A percentile compares a stretch with the other conserved stretches of the same genome.
Evolutionary conservation across 2,797 vertebrate genomes (phyloP).

Genomic region (Rhabdophis nuchalis): DNA sequence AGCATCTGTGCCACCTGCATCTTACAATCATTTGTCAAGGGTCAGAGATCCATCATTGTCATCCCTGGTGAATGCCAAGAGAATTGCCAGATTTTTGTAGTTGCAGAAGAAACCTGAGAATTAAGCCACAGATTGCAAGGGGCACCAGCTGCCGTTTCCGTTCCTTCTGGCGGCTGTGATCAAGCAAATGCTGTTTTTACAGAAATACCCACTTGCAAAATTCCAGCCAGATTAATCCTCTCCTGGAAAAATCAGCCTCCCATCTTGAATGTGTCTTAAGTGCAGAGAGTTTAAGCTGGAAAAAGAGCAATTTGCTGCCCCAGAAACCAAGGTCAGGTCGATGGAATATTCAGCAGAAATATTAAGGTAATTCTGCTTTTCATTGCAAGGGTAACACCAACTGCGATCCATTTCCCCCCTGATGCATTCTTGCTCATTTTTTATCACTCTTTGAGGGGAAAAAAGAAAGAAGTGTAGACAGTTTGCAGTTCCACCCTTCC

Average conservation of each 20-base stretch:
- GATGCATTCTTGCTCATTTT: neutral
- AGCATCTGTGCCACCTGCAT: no score
- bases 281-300: neutral
- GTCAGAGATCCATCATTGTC: neutral
- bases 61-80: neutral
- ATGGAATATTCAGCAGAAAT: neutral
- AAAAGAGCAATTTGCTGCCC: neutral
- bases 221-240: neutral
- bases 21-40: no score
- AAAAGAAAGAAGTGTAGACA: conserved; percentile 20
- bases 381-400: neutral
- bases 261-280: neutral
- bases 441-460: conserved; percentile 27
- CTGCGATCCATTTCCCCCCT: neutral
- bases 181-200: neutral
- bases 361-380: neutral
- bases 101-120: neutral
- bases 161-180: neutral
- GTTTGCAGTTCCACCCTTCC: conserved; percentile 25
- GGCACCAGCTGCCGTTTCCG: neutral
- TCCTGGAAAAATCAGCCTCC: no score
- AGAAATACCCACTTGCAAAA: neutral
- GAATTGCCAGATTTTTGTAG: neutral
- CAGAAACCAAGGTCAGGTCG: neutral
- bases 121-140: neutral